These are phyloP conservation scores for Brachymystax lenok DNA, from an alignment of 2,797 vertebrate species.

Conservation along the genomic window DNA sequence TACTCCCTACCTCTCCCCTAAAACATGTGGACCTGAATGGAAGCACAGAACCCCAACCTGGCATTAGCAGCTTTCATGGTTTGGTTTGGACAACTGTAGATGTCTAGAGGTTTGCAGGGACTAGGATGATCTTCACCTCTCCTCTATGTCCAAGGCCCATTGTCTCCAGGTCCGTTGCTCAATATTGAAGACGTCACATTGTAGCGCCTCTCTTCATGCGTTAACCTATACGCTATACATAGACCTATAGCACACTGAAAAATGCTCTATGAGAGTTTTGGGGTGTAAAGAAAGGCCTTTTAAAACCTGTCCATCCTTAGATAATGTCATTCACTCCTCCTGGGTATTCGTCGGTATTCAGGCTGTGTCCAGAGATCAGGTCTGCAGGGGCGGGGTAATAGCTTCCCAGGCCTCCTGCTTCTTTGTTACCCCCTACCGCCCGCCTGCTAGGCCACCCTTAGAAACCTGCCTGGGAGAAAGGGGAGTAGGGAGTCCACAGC, in stretches of 20 bases:
- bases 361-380: constrained; percentile 92
- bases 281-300: constrained; percentile 89
- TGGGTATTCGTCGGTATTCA: constrained; percentile 87
- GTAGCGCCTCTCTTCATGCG: constrained; percentile 71
- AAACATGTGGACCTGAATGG: constrained; percentile 45
- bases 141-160: constrained; percentile 56
- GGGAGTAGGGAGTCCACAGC: constrained; percentile 82
- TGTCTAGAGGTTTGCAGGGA: neutral
- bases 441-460: constrained; percentile 71
- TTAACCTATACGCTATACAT: constrained; percentile 65
- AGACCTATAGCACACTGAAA: constrained; percentile 72
- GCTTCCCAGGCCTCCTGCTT: constrained; percentile 95
- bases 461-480: constrained; percentile 70
- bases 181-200: constrained; percentile 79
- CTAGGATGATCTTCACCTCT: constrained; percentile 83
- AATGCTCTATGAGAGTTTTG: constrained; percentile 82
- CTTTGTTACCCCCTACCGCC: constrained; percentile 85
- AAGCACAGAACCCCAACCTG: constrained; percentile 11
- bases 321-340: constrained; percentile 98
- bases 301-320: constrained; percentile 99
- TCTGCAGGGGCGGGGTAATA: constrained; percentile 93
- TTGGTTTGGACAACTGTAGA: neutral
- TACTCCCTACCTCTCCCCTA: constrained; percentile 49
- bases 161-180: constrained; percentile 32
- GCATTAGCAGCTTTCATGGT: neutral